Evolutionary conservation across 1,140 invertebrate genomes (phyloP), one percentile per base, ranked within the genome.

Genomic region (Saxidomus purpurata): DNA sequence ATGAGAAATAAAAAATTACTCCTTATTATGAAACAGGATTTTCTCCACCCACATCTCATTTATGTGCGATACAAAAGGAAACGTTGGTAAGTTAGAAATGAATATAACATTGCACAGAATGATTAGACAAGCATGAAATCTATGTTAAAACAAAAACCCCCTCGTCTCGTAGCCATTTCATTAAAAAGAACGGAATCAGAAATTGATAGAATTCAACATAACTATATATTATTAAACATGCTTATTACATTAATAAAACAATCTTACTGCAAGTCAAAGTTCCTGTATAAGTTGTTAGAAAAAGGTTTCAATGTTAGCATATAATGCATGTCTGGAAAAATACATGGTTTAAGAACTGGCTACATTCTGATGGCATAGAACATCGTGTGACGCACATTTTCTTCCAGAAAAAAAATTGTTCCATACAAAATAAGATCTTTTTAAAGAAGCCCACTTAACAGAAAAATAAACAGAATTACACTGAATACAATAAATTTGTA

Each of bases 211-310:
- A 28, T 67, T 28, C 6, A 28, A 43, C 43, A 43, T 31, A 22
- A 67, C 61, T 31, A 19, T 67, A 31, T 67, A 55, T 15, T 67
- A 67, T 22, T 22, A 31, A 4, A 67, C 61, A 67, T 67, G 61
- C 61, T 11, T 31, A 67, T 31, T 67, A 67, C 61, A 67, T 67
- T 67, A 31, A 67, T 67, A 67, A 67, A 67, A 9, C 4, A 25
- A 31, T 67, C 61, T 67, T 67, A 67, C 61, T 67, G 61, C 61
- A 31, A 67, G 61, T 67, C 31, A 67, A 67, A 67, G 61, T 67
- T 67, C 61, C 61, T 67, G n/a, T 67, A 67, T 67, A 67, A 31
- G 28, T 67, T 67, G 61, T 67, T 67, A 67, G 61, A 67, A 67
- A 67, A 67, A 2, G 28, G 25, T 6, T 67, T 36, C 61, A 67